Percentiles rank a stretch among this genome's conserved stretches.
These are phyloP conservation scores for Podabrus alpinus DNA, from an alignment of 2,888 invertebrate species.

Conservation along the genomic window DNA sequence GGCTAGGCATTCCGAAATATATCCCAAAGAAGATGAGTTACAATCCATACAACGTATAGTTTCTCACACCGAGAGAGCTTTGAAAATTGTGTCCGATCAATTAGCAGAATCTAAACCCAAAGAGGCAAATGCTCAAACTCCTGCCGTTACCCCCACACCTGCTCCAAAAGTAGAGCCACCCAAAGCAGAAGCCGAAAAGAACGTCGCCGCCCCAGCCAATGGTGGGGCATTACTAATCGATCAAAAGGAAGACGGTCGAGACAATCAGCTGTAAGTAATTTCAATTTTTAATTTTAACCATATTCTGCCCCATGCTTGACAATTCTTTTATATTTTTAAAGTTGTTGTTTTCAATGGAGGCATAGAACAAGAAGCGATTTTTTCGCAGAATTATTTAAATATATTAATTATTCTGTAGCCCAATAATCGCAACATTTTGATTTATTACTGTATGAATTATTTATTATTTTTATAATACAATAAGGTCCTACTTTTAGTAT, in stretches of 20 bases:
- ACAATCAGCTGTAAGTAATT: slow-evolving; percentile 72
- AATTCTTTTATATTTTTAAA: not conserved
- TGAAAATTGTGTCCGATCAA: slow-evolving; percentile 92
- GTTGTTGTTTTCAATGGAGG: slow-evolving; percentile 31
- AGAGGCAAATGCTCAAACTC: slow-evolving; percentile 37
- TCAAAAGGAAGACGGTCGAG: slow-evolving; percentile 73
- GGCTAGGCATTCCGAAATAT: slow-evolving; percentile 90
- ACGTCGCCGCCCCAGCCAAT: slow-evolving; percentile 53
- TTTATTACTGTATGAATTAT: not conserved
- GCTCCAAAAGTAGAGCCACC: slow-evolving; percentile 21
- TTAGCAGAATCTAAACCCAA: slow-evolving; percentile 66
- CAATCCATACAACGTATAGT: slow-evolving; percentile 90
- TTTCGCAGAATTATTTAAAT: slow-evolving; percentile 27
- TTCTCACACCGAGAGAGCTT: slow-evolving; percentile 88
- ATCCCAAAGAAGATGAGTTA: slow-evolving; percentile 88
- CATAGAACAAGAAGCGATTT: slow-evolving; percentile 25
- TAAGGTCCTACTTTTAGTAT: too few relatives aligned
- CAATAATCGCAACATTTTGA: slow-evolving; percentile 26
- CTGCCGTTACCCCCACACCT: slow-evolving; percentile 46
- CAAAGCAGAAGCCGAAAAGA: slow-evolving; percentile 47
- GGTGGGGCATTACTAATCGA: too few relatives aligned
- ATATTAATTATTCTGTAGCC: slow-evolving; percentile 29
- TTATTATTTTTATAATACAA: too few relatives aligned
- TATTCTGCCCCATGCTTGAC: slow-evolving; percentile 26
- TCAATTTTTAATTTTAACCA: not conserved